Conservation (phyloP, 64 coral and sea anemone genomes). For the Stichodactyla helianthus region DNA sequence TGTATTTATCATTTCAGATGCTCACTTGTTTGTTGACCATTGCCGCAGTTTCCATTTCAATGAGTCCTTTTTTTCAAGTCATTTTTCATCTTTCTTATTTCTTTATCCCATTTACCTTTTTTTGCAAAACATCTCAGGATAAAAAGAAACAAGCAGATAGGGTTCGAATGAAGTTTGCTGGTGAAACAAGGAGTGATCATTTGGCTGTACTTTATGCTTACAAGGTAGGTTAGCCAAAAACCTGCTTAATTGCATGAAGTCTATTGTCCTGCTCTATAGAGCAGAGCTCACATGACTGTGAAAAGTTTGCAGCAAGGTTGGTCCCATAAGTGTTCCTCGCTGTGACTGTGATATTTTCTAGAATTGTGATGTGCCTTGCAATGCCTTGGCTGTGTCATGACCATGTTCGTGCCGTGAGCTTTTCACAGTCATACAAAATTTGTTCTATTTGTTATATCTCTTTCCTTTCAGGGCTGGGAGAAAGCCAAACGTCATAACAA, state of each 20-base stretch:
- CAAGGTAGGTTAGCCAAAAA: constrained; percentile 2
- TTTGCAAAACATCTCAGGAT: background rate
- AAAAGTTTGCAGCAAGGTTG: no score
- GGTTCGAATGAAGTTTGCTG: constrained; percentile 41
- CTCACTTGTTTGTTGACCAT: no score
- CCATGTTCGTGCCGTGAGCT: background rate
- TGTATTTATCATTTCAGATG: background rate
- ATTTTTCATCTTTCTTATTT: background rate
- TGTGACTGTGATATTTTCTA: no score
- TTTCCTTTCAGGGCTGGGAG: constrained; percentile 26
- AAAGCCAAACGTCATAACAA: background rate
- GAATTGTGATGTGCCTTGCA: no score
- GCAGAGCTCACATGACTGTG: no score
- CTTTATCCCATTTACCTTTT: background rate
- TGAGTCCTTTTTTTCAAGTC: no score
- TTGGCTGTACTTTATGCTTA: constrained; percentile 51
- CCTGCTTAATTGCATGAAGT: background rate
- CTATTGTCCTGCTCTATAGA: no score
- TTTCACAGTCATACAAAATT: background rate
- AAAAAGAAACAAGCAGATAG: constrained; percentile 51
- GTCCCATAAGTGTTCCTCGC: no score
- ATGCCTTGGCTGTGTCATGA: background rate
- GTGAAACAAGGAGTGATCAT: constrained; percentile 48
- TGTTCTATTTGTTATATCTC: background rate
- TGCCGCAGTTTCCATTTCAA: no score